Evolutionary conservation across 2,888 invertebrate genomes (phyloP).

Genomic region (Halictus ligatus): DNA sequence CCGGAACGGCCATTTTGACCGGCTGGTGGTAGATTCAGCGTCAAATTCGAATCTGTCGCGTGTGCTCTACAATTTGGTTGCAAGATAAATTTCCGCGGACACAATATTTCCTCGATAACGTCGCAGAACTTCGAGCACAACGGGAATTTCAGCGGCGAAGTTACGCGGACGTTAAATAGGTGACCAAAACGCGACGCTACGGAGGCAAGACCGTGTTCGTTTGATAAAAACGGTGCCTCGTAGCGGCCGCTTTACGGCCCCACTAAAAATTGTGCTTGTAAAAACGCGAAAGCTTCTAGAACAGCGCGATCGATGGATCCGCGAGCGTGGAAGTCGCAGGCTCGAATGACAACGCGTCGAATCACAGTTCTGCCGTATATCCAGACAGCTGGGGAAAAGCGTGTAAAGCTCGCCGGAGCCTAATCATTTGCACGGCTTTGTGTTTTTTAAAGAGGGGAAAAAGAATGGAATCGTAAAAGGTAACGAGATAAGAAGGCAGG

Average conservation of each 20-base stretch:
- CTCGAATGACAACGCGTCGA: conserved; percentile 1
- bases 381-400: neutral
- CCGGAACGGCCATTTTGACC: too few relatives aligned
- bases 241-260: neutral
- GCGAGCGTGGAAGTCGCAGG: neutral
- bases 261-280: neutral
- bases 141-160: too few relatives aligned
- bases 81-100: too few relatives aligned
- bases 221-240: neutral
- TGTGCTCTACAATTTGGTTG: too few relatives aligned
- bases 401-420: neutral
- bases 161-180: neutral
- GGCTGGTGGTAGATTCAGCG: too few relatives aligned
- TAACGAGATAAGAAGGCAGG: conserved; percentile 12
- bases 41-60: too few relatives aligned
- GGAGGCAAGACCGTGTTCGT: neutral
- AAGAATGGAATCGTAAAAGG: conserved; percentile 1
- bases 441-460: neutral
- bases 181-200: neutral
- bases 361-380: neutral
- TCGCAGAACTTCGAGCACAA: too few relatives aligned
- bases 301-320: neutral
- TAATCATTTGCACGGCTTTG: neutral
- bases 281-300: neutral
- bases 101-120: too few relatives aligned